phyloP scores from a whole-genome alignment of 2,888 invertebrate species.

The Desoria tigrina region DNA sequence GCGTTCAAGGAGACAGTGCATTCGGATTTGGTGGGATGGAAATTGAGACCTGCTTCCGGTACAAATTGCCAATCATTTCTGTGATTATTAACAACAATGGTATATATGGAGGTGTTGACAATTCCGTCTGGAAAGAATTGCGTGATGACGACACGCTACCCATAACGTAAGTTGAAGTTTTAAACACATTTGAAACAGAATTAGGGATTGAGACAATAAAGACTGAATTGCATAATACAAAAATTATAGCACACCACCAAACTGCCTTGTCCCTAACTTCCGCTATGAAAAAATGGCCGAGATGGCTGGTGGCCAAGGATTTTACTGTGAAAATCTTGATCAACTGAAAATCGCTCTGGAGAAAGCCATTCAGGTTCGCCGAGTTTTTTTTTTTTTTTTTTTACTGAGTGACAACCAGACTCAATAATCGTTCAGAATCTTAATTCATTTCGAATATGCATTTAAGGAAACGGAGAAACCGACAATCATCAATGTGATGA shows the following conservation, averaged over 20 bases:
- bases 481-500: conserved; percentile 86
- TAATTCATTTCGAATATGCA: neutral
- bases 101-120: conserved; percentile 83
- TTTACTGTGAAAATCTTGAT: conserved; percentile 74
- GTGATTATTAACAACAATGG: conserved; percentile 95
- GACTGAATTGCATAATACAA: neutral
- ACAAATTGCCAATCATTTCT: conserved; percentile 85
- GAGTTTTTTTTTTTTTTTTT: no score
- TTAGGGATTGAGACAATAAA: neutral
- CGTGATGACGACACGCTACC: conserved; percentile 64
- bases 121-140: conserved; percentile 71
- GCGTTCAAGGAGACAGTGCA: conserved; percentile 95
- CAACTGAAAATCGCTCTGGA: conserved; percentile 73
- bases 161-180: conserved; percentile 68
- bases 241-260: conserved; percentile 79
- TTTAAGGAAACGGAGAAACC: conserved; percentile 69
- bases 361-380: conserved; percentile 64
- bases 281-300: conserved; percentile 88
- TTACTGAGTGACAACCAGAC: no score
- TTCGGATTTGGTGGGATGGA: conserved; percentile 99
- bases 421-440: no score
- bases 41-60: conserved; percentile 92
- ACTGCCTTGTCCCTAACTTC: conserved; percentile 73
- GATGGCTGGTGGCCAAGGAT: conserved; percentile 79
- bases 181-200: conserved; percentile 4